Evolutionary conservation across 2,113 vertebrate species (phyloP).

Genomic region (Ardeotis arabs): DNA sequence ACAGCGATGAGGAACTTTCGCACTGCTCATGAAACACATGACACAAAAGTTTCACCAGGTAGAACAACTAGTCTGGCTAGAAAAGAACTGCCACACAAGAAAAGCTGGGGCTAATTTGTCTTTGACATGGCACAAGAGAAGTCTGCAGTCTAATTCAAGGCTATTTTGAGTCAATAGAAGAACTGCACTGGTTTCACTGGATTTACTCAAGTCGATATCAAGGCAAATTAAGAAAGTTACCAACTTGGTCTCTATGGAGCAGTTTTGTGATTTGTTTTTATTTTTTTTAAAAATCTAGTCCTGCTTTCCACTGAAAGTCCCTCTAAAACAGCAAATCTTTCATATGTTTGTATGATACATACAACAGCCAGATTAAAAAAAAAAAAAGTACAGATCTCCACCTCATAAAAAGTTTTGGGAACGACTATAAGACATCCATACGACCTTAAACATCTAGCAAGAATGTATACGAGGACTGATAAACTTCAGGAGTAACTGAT

Average conservation of each 20-base stretch:
- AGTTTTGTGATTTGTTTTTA: neutral
- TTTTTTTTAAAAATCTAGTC: neutral
- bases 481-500: neutral
- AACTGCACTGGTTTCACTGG: neutral
- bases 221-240: neutral
- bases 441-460: neutral
- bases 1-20: conserved; percentile 3
- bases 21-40: neutral
- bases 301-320: neutral
- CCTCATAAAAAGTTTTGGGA: neutral
- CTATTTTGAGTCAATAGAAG: neutral
- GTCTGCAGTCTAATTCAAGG: neutral
- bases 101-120: neutral
- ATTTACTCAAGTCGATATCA: neutral
- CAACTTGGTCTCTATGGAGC: neutral
- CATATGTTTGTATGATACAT: neutral
- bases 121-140: neutral
- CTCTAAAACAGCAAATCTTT: neutral
- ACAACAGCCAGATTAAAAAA: neutral
- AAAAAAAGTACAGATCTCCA: neutral
- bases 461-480: neutral
- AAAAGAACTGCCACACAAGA: neutral
- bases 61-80: neutral
- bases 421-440: neutral
- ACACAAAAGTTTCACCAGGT: neutral